Evolutionary conservation across 2,888 invertebrate species (phyloP), one percentile per base, ranked within the genome.

Genomic region (Furcula furcula): DNA sequence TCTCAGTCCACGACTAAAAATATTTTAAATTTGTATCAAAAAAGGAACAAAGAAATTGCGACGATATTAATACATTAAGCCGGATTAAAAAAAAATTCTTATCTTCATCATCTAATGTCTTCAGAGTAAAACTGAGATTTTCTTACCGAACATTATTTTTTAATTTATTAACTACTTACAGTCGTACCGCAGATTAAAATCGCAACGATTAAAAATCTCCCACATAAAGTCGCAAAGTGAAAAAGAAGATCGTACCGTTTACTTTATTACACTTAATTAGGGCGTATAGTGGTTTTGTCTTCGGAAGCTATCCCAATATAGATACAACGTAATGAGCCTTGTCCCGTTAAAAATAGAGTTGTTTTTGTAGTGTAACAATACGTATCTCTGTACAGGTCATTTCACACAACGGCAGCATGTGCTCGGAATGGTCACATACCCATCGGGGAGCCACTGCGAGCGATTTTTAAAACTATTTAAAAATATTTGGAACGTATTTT

Each of bases 191-290:
- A 7, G 12, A 13, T 25, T 13, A 25, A 25, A 13, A 13, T 5
- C 3, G 26, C 14, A 21, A 3, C 7, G 3, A 30, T 30, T 22
- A 28, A 33, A 34, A 34, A 26, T 13, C 34, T 29, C 26, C 13
- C 11, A 33, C n/a, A 15, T 36, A 36, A 40, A 27, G 20, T 40
- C 37, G 31, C 33, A 29, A 20, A 34, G 12, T 23, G 18, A 18
- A 36, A 25, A 37, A 18, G n/a, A 32, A n/a, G 6, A 25, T 7
- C 26, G 11, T 7, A 36, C 3, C 40, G 11, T 35, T 47, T 42
- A 52, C 57, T 69, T 74, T 74, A 70, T 62, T 57, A 48, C 62
- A 51, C 56, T 58, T 65, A 75, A 74, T 73, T 69, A 55, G 70
- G 46, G 27, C 60, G 23, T 12, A 14, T 29, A 18, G 55, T 27